A percentile compares a stretch with the other conserved stretches of the same genome.
These are phyloP conservation scores for Pollimyrus isidori DNA, from an alignment of 2,113 vertebrate genomes.

Conservation along the genomic window DNA sequence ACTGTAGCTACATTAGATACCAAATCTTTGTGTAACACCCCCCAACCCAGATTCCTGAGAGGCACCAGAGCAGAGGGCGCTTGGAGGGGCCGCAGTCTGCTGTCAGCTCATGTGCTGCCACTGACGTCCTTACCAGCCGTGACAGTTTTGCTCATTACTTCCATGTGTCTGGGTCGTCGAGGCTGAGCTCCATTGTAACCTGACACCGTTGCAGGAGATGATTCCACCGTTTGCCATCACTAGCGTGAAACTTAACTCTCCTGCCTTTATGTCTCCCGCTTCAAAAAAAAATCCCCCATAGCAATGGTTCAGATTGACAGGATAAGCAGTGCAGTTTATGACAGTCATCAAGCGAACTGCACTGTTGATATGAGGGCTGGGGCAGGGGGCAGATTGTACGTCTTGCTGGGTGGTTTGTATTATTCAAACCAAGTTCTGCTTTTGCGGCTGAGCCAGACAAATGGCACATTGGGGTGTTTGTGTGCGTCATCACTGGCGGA, in stretches of 20 bases:
- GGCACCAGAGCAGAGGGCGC: neutral
- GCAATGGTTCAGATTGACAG: neutral
- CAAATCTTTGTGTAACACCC: no score
- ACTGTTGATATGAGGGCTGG: neutral
- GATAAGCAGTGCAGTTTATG: neutral
- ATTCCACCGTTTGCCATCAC: neutral
- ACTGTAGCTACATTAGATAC: neutral
- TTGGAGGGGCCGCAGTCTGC: neutral
- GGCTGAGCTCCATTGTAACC: neutral
- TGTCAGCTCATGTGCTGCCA: neutral
- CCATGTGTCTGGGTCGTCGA: neutral
- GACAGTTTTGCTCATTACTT: neutral
- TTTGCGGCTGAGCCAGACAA: neutral
- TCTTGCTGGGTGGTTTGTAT: neutral
- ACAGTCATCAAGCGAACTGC: neutral
- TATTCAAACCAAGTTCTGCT: neutral
- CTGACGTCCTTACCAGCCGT: neutral
- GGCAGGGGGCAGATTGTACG: neutral
- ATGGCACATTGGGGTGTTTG: neutral
- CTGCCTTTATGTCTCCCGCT: neutral
- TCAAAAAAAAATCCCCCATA: neutral
- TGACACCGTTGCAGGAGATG: neutral
- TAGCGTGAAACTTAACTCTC: neutral
- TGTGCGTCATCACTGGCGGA: neutral
- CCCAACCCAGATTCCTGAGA: neutral